phyloP scores from a whole-genome alignment of 1,140 invertebrate species.

The Cydia splendana region DNA sequence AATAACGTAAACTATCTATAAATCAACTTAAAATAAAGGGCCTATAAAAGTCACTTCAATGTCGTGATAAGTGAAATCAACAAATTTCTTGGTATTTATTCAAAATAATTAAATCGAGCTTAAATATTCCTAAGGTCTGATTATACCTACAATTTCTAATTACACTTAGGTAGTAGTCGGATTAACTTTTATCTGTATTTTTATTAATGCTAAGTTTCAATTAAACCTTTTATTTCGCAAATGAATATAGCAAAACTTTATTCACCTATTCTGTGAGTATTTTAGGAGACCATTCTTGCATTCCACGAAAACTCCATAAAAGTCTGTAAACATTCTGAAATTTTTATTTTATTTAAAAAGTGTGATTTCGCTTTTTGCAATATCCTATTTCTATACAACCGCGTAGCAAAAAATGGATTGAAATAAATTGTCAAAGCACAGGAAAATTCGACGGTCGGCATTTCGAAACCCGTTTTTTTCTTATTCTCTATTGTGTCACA shows the following conservation, averaged over 20 bases:
- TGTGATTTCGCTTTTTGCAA: not conserved
- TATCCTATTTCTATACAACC: not conserved
- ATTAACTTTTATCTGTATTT: too few relatives aligned
- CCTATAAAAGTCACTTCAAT: too few relatives aligned
- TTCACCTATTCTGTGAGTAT: not conserved
- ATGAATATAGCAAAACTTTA: not conserved
- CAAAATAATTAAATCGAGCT: too few relatives aligned
- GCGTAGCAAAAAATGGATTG: constrained; percentile 10
- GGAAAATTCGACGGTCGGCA: not conserved
- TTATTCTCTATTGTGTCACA: not conserved
- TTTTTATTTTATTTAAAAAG: not conserved
- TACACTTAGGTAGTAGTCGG: too few relatives aligned
- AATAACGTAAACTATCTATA: too few relatives aligned
- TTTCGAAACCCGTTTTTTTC: not conserved
- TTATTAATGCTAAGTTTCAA: too few relatives aligned
- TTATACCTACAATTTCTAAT: too few relatives aligned
- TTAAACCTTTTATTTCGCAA: not conserved
- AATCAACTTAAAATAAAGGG: too few relatives aligned
- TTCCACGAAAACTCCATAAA: not conserved
- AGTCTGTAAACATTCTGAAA: not conserved
- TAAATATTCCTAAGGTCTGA: too few relatives aligned
- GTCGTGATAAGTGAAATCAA: too few relatives aligned
- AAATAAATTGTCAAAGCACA: constrained; percentile 27
- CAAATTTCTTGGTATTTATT: too few relatives aligned
- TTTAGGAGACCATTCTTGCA: not conserved